Evolutionary conservation across 2,797 vertebrate species (phyloP), one percentile per base, ranked within the genome.

Genomic region (Urosaurus nigricauda): DNA sequence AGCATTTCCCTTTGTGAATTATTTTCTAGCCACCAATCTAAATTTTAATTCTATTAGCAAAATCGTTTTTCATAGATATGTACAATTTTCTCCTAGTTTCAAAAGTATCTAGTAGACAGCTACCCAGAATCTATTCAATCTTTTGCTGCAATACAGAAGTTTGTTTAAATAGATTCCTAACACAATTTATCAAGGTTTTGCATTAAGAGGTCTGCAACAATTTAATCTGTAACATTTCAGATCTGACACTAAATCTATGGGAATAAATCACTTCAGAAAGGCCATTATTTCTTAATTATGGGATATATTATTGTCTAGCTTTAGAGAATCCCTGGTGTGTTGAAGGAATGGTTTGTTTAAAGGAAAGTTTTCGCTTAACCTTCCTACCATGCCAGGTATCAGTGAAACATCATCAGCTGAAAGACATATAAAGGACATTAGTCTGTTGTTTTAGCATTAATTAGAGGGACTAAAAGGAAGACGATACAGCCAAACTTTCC

Each of bases 241-340:
- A 87, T 88, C 88, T 93, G 93, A 88, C 92, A 85, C n/a, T 90
- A 88, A 94, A 92, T 94, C 91, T 90, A 74, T 94, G 90, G 88
- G 90, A 95, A 92, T 88, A 92, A 93, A 94, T 96, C 93, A 93
- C 84, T 91, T 90, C 87, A 47, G 89, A 89, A 93, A 95, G 80
- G 87, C 91, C 77, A 84, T 94, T 94, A 92, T 93, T 96, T 95
- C 92, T 93, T 93, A 95, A 93, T 90, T 95, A 95, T 51, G 93
- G 93, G 89, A 86, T 37, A 58, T 74, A 89, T 60, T 92, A 87
- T 75, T 90, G 90, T 92, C 91, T 88, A 90, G 83, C 21, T 90
- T 93, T 92, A 90, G 94, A 43, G 92, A 93, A 88, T 91, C 63
- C 68, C 80, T 0, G 5, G 2, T 9, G 77, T 56, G 17, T 83